Conservation (phyloP, 2,113 vertebrate species). For the Odontesthes bonariensis region DNA sequence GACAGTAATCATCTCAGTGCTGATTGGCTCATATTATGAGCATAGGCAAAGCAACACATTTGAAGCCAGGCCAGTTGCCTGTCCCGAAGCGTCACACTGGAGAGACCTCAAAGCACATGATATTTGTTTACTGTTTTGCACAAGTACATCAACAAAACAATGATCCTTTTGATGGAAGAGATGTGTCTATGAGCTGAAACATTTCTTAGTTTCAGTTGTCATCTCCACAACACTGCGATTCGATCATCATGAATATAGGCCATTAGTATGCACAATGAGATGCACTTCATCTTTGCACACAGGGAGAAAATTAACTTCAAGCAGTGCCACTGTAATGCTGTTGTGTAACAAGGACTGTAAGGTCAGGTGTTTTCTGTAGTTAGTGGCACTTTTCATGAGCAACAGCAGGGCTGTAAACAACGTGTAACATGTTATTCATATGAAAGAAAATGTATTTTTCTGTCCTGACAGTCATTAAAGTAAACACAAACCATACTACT, state of each 20-base stretch:
- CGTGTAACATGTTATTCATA: not conserved
- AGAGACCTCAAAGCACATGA: slow-evolving; percentile 41
- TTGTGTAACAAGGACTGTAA: slow-evolving; percentile 46
- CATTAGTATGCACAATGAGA: slow-evolving; percentile 74
- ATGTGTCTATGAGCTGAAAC: slow-evolving; percentile 38
- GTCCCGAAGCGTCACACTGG: not conserved
- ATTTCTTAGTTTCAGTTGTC: slow-evolving; percentile 64
- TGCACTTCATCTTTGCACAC: slow-evolving; percentile 64
- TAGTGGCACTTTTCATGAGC: slow-evolving; percentile 4
- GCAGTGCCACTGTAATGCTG: slow-evolving; percentile 42
- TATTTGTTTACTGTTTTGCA: slow-evolving; percentile 52
- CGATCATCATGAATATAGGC: slow-evolving; percentile 55
- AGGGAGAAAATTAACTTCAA: slow-evolving; percentile 73
- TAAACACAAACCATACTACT: slow-evolving; percentile 2
- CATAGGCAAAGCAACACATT: not conserved
- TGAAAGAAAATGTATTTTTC: not conserved
- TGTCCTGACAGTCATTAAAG: slow-evolving; percentile 7
- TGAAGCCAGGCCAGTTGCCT: not conserved
- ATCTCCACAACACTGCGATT: slow-evolving; percentile 59
- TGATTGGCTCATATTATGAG: slow-evolving; percentile 8
- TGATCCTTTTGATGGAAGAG: slow-evolving; percentile 40
- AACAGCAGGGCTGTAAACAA: slow-evolving; percentile 28
- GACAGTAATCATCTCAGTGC: slow-evolving; percentile 32
- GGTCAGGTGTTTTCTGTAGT: slow-evolving; percentile 30
- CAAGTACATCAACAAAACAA: slow-evolving; percentile 53